Percentiles rank a stretch among this genome's conserved stretches.
Conservation (phyloP, 1,140 invertebrate genomes). For the Oreohelix idahoensis region DNA sequence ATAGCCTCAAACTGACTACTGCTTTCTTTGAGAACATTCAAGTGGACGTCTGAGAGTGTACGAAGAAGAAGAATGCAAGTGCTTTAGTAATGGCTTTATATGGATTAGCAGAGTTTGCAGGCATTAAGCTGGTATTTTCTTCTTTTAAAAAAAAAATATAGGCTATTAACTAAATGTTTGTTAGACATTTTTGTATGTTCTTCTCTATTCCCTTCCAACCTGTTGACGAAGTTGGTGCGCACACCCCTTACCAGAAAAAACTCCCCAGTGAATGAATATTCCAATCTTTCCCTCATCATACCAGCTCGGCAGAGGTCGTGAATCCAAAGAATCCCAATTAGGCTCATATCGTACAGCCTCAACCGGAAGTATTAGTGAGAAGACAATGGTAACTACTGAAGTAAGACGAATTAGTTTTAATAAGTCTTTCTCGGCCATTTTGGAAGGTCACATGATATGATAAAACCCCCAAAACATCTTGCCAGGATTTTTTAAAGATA, state of each 20-base stretch:
- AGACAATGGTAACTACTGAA: not conserved
- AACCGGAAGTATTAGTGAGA: not conserved
- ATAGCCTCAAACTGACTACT: too few species aligned
- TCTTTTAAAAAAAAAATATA: too few species aligned
- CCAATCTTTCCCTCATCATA: constrained; percentile 71
- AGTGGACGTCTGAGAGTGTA: too few species aligned
- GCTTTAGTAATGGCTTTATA: too few species aligned
- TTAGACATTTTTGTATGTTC: too few species aligned
- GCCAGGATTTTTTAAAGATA: not conserved
- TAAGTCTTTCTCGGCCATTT: not conserved
- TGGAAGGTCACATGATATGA: not conserved
- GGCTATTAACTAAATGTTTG: too few species aligned
- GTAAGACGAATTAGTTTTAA: not conserved
- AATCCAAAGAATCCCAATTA: constrained; percentile 70
- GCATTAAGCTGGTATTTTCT: too few species aligned
- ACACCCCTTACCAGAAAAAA: constrained; percentile 44
- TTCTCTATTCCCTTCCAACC: too few species aligned
- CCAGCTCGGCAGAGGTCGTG: constrained; percentile 67
- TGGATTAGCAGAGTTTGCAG: too few species aligned
- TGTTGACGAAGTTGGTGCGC: too few species aligned
- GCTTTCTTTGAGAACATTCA: too few species aligned
- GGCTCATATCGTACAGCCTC: constrained; percentile 46
- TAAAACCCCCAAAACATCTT: not conserved
- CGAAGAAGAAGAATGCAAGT: too few species aligned
- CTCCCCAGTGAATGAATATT: constrained; percentile 72